Evolutionary conservation across 2,797 vertebrate genomes (phyloP), one percentile per base, ranked within the genome.

Genomic region (Anisognathus igniventris): DNA sequence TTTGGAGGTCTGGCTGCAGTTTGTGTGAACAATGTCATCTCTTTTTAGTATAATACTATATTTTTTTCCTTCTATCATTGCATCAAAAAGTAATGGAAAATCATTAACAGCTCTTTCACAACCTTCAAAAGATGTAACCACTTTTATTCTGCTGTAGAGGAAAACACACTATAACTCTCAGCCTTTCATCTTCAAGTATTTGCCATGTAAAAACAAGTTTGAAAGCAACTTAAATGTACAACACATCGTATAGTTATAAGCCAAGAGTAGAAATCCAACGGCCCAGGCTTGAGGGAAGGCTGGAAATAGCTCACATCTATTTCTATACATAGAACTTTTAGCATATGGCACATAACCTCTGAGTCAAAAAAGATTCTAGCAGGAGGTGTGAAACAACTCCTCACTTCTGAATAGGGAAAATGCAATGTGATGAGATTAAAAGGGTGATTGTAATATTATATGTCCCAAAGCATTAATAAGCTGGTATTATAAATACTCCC

Each of bases 401-500:
- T 81, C 67, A 50, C 33, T 88, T 88, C 70, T 77, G 75, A 92
- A 92, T 45, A 88, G 71, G 60, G 66, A 37, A 91, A 95, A 95
- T 86, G 57, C 30, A 79, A 90, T 4, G 14, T 61, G 91, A 92
- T 91, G 75, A 94, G 90, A 95, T 95, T 97, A 95, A 95, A 92
- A 92, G 57, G 60, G 79, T 94, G 75, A 94, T 93, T 95, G 66
- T 72, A 90, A 93, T 89, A 84, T 61, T 93, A 74, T 73, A 44
- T 88, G 71, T 95, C 95, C 91, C 50, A 2, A 87, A 93, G 79
- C 74, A 72, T 95, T 92, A 95, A 96, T 95, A 95, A 91, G 47
- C 54, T 91, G 51, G n/a, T 68, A 90, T 86, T 95, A 94, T 70
- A 95, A 94, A 94, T 61, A 84, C 44, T 96, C 86, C 81, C 73